A percentile compares a stretch with the other conserved stretches of the same genome.
Conservation (phyloP, 1,140 invertebrate species). For the Drosophila melanogaster region DNA sequence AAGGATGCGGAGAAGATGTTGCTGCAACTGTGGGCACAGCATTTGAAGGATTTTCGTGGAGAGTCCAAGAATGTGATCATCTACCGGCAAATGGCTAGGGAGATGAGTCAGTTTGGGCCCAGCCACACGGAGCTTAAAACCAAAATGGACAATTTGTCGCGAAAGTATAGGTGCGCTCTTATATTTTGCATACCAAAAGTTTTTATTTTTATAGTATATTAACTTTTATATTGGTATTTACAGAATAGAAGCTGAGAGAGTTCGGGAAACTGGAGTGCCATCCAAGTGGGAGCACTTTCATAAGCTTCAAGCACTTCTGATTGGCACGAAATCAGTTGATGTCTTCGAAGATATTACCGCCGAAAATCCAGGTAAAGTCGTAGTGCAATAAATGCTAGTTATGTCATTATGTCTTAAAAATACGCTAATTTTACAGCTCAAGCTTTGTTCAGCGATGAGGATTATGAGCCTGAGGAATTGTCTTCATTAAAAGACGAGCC, state of each 20-base stretch:
- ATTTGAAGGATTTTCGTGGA: slow-evolving; percentile 35
- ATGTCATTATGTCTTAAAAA: too few relatives aligned
- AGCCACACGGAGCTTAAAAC: slow-evolving; percentile 51
- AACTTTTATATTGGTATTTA: neutral
- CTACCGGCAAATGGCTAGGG: slow-evolving; percentile 40
- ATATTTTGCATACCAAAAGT: neutral
- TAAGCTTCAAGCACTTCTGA: slow-evolving; percentile 43
- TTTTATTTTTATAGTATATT: neutral
- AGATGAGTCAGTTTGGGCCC: slow-evolving; percentile 48
- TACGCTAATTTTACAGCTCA: neutral
- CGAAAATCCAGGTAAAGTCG: slow-evolving; percentile 20
- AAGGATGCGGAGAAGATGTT: slow-evolving; percentile 55
- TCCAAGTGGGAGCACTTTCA: slow-evolving; percentile 58
- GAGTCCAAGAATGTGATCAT: slow-evolving; percentile 32
- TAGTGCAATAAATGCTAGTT: neutral
- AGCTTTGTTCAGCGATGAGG: neutral
- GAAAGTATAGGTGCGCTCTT: slow-evolving; percentile 48
- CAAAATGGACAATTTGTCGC: slow-evolving; percentile 65
- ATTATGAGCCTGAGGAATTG: slow-evolving; percentile 11
- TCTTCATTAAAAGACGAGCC: slow-evolving; percentile 1
- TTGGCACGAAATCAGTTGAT: slow-evolving; percentile 33
- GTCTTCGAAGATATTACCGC: slow-evolving; percentile 55
- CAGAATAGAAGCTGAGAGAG: slow-evolving; percentile 47
- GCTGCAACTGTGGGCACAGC: slow-evolving; percentile 52
- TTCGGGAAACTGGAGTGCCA: slow-evolving; percentile 10